Conservation (phyloP, 2,113 vertebrate species). For the Ahaetulla prasina region DNA sequence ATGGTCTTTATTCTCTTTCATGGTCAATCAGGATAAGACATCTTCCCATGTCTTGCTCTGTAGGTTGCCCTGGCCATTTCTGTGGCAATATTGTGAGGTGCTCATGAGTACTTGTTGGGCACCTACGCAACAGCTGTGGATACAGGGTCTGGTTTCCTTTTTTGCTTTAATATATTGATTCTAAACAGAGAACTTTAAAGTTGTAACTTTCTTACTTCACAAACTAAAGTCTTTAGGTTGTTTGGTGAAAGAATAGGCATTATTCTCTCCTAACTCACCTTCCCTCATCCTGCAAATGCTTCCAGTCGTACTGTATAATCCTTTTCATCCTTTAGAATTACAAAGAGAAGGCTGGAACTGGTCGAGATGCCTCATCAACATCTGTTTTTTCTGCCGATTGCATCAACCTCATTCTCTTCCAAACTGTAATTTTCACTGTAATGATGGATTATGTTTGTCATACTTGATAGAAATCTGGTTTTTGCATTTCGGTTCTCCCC, state of each 20-base stretch:
- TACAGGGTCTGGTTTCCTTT: not conserved
- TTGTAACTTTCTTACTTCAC: slow-evolving; percentile 19
- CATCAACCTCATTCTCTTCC: slow-evolving; percentile 51
- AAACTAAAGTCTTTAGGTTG: fast-evolving
- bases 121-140: not conserved
- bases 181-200: slow-evolving; percentile 28
- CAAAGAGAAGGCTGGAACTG: not conserved
- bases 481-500: slow-evolving; percentile 10
- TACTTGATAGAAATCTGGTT: slow-evolving; percentile 41
- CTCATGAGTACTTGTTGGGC: not conserved
- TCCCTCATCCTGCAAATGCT: not conserved
- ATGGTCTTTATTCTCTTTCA: not conserved
- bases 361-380: slow-evolving; percentile 37
- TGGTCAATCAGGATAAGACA: not conserved
- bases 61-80: not conserved
- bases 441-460: slow-evolving; percentile 54
- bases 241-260: not conserved
- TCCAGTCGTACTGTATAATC: slow-evolving; percentile 42
- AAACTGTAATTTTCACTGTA: slow-evolving; percentile 63
- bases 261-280: not conserved
- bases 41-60: not conserved
- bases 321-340: slow-evolving; percentile 37
- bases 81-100: not conserved
- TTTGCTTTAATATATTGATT: fast-evolving
- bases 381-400: slow-evolving; percentile 51